phyloP scores from a whole-genome alignment of 1,140 invertebrate species.

The Saccostrea cuccullata region DNA sequence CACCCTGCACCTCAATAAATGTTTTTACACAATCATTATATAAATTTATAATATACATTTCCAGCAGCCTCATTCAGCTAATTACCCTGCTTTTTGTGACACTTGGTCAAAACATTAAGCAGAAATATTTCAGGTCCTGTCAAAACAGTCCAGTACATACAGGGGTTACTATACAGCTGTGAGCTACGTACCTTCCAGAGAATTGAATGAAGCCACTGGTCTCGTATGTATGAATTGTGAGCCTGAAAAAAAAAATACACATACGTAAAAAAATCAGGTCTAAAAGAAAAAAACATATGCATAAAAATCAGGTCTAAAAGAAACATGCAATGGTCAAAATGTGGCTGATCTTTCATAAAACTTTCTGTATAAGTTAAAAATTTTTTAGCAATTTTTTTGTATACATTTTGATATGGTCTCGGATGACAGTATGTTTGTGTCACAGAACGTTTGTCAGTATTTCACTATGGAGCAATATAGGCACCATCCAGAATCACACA shows the following conservation, averaged over 20 bases:
- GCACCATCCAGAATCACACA: no score
- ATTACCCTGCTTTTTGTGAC: not conserved
- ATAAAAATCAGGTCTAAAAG: no score
- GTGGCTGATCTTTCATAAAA: no score
- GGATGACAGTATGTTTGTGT: no score
- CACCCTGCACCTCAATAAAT: not conserved
- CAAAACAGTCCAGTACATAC: not conserved
- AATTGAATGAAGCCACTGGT: conserved; percentile 92
- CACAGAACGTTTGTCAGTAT: no score
- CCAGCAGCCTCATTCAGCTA: not conserved
- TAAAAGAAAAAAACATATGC: no score
- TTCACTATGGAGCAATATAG: no score
- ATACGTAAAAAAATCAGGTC: no score
- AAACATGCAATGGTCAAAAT: no score
- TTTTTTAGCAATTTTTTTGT: no score
- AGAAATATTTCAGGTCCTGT: not conserved
- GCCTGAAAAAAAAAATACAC: conserved; percentile 78
- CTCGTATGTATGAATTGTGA: conserved; percentile 88
- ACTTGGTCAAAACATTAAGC: not conserved
- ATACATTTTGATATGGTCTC: no score
- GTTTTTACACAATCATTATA: not conserved
- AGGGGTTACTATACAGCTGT: not conserved
- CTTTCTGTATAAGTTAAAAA: no score
- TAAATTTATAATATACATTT: not conserved
- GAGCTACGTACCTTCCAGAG: conserved; percentile 87